Conservation (phyloP, 2,797 vertebrate species). For the Setipinna tenuifilis region DNA sequence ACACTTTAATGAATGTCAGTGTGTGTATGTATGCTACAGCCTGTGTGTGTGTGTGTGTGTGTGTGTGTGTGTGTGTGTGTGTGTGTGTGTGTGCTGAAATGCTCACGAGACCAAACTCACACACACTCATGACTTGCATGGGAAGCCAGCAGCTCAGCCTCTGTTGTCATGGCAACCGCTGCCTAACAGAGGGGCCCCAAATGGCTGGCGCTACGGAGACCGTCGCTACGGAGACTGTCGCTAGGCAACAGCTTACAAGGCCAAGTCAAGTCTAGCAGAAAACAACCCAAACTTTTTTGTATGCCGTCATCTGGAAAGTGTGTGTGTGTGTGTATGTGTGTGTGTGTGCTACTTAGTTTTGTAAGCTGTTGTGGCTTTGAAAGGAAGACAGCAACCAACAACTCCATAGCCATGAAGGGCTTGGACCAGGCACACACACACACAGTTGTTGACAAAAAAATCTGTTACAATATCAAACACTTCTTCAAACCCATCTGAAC, state of each 20-base stretch:
- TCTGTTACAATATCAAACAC: too few species aligned
- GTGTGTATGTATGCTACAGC: too few species aligned
- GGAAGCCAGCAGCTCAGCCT: neutral
- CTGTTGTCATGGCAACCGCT: neutral
- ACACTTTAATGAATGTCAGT: neutral
- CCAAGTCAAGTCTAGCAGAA: neutral
- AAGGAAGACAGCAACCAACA: neutral
- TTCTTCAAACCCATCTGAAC: too few species aligned
- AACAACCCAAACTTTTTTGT: neutral
- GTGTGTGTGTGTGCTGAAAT: constrained; percentile 22
- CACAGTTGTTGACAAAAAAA: too few species aligned
- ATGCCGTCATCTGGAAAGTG: neutral
- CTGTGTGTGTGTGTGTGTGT: constrained; percentile 46
- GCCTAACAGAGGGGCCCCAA: constrained; percentile 15
- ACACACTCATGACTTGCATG: neutral
- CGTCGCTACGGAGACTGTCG: constrained; percentile 7
- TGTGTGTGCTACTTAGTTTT: too few species aligned
- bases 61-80: constrained; percentile 22
- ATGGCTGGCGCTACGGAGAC: constrained; percentile 5
- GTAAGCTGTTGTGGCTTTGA: neutral
- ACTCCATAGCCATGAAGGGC: neutral
- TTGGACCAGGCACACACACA: neutral
- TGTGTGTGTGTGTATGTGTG: neutral
- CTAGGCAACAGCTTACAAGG: constrained; percentile 7
- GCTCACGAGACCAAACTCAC: neutral